Conservation (phyloP, 2,797 vertebrate species). For the Buceros bicornis region DNA sequence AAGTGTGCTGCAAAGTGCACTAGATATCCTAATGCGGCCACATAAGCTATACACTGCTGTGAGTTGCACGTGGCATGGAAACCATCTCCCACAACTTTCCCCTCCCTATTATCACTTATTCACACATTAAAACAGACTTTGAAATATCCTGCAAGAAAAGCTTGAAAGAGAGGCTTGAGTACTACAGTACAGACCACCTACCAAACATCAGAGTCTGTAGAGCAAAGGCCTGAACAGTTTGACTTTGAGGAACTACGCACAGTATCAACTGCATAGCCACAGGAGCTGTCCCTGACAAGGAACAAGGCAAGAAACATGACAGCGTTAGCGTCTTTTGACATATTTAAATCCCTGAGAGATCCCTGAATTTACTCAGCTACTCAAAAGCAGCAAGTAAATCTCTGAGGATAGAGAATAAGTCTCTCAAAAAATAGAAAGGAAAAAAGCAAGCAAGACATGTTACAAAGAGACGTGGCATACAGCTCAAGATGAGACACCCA, state of each 20-base stretch:
- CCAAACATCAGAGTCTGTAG: neutral
- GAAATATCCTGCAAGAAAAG: conserved; percentile 29
- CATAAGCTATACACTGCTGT: neutral
- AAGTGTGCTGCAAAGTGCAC: neutral
- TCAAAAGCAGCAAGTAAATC: neutral
- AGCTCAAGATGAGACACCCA: neutral
- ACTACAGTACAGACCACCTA: neutral
- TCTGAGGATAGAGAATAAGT: neutral
- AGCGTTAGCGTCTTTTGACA: neutral
- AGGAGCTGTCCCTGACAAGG: neutral
- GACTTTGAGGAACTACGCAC: neutral
- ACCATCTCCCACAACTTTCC: neutral
- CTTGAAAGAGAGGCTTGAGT: neutral
- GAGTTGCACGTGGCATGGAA: neutral
- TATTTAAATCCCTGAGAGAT: neutral
- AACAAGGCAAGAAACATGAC: neutral
- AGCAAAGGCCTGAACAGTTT: conserved; percentile 1
- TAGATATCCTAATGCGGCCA: neutral
- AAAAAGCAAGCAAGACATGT: neutral
- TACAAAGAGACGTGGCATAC: neutral
- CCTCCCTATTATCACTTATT: neutral
- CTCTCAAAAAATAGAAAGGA: neutral
- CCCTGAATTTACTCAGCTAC: neutral
- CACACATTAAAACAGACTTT: neutral
- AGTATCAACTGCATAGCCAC: neutral